Evolutionary conservation across 1,140 invertebrate genomes (phyloP).

Genomic region (Zelostemma sp.): DNA sequence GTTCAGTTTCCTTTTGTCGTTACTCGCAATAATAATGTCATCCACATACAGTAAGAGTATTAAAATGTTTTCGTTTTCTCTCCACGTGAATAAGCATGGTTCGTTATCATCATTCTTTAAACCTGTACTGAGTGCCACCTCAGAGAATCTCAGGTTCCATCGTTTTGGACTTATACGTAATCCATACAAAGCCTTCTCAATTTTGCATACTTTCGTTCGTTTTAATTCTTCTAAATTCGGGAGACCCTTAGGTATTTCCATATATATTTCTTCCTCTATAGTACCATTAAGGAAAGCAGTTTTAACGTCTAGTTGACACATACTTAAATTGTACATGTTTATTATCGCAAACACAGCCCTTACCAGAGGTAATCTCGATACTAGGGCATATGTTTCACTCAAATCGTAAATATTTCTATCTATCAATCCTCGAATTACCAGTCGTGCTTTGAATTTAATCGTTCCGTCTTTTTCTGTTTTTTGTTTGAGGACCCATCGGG

Average conservation of each 20-base stretch:
- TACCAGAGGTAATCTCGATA: constrained; percentile 21
- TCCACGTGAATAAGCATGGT: constrained; percentile 18
- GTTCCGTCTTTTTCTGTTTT: no score
- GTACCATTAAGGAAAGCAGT: constrained; percentile 56
- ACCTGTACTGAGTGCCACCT: constrained; percentile 8
- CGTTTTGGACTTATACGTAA: constrained; percentile 49
- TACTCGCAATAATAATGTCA: background rate
- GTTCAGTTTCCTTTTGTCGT: background rate
- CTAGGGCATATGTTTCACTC: constrained; percentile 15
- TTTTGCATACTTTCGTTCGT: constrained; percentile 25
- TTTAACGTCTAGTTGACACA: constrained; percentile 55
- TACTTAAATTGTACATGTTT: constrained; percentile 24
- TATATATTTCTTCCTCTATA: constrained; percentile 61
- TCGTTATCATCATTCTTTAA: constrained; percentile 14
- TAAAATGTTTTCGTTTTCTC: background rate
- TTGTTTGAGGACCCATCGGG: constrained; percentile 19
- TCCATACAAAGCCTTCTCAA: constrained; percentile 53
- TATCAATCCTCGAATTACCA: constrained; percentile 24
- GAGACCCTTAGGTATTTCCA: constrained; percentile 55
- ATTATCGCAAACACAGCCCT: constrained; percentile 16
- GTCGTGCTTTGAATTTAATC: constrained; percentile 12
- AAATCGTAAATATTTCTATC: constrained; percentile 21
- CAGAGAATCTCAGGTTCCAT: constrained; percentile 44
- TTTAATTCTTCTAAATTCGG: constrained; percentile 6
- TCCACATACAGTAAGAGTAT: background rate